Base-by-base conservation (phyloP, 2,888 invertebrate species). In the Drosophila greeni region DNA sequence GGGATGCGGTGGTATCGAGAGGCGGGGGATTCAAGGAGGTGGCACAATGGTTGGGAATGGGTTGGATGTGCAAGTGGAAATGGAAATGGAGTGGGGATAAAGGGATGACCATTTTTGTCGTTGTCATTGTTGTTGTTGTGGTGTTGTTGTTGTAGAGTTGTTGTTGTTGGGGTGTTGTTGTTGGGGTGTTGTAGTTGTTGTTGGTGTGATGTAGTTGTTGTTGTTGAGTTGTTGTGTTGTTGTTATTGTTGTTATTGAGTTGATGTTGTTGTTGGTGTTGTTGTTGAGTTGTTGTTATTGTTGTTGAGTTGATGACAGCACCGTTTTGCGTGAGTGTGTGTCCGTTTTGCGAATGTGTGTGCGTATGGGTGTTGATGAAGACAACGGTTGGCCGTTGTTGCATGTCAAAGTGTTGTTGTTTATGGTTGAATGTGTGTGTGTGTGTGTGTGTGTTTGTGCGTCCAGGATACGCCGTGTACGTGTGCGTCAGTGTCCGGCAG, bases 371-470 rank as follows among this genome's bases (percentile, higher is more conserved):
- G 45, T 55, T 54, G 64, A 70, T 65, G 33, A 68, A 61, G 71
- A 65, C 68, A 71, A 48, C 73, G 67, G 59, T 54, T 56, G 61
- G 48, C 56, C 62, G 47, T 67, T 67, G 58, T 67, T 71, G 68
- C 56, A 58, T 70, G 60, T 68, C 43, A 43, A 60, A 55, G 58
- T 71, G 54, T 72, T 70, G 57, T 59, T 45, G n/a, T 34, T 14
- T 34, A 12, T n/a, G 24, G 24, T 7, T 3, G 24, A 24, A n/a
- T n/a, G n/a, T n/a, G 33, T 54, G 58, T 64, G 51, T 54, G 24
- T 45, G 40, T 59, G 45, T 68, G 23, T n/a, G 42, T 16, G 24
- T 52, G 56, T 66, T 48, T 60, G 26, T 42, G 52, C 60, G 47
- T 56, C 14, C 43, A 18, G 59, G 58, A 54, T 54, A 54, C 26